These are phyloP conservation scores for Eristalis tenax DNA, from an alignment of 2,888 invertebrate species.

Conservation along the genomic window DNA sequence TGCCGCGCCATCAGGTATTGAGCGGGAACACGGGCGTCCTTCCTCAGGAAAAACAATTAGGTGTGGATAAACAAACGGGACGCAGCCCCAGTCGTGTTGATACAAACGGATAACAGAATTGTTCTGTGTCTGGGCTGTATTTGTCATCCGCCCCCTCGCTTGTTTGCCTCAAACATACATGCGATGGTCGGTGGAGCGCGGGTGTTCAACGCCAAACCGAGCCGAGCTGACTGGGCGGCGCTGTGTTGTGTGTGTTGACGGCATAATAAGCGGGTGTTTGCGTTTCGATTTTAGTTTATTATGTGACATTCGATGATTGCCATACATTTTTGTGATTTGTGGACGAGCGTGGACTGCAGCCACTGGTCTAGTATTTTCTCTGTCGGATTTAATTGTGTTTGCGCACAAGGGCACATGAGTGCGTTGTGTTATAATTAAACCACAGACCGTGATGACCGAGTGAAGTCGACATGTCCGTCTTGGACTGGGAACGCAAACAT, in stretches of 20 bases:
- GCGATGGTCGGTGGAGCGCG: neutral
- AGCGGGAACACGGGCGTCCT: neutral
- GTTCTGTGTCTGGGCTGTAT: neutral
- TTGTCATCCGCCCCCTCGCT: neutral
- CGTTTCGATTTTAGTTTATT: conserved; percentile 42
- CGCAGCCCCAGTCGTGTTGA: conserved; percentile 11
- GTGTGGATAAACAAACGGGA: conserved; percentile 58
- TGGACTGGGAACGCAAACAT: neutral
- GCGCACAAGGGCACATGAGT: conserved; percentile 3
- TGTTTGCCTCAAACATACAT: neutral
- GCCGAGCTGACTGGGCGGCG: neutral
- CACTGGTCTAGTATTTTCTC: conserved; percentile 2
- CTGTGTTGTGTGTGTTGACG: conserved; percentile 16
- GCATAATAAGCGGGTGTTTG: conserved; percentile 51
- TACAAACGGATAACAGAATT: neutral
- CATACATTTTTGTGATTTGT: conserved; percentile 39
- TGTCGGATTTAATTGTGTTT: conserved; percentile 28
- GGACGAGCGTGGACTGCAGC: neutral
- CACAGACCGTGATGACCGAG: neutral
- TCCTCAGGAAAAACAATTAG: conserved; percentile 58
- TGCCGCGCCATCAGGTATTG: neutral
- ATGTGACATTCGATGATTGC: conserved; percentile 51
- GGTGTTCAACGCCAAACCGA: no score
- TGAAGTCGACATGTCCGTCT: neutral
- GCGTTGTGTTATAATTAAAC: neutral